These are phyloP conservation scores for Petrophora chlorosata DNA, from an alignment of 2,888 invertebrate genomes.

Conservation along the genomic window DNA sequence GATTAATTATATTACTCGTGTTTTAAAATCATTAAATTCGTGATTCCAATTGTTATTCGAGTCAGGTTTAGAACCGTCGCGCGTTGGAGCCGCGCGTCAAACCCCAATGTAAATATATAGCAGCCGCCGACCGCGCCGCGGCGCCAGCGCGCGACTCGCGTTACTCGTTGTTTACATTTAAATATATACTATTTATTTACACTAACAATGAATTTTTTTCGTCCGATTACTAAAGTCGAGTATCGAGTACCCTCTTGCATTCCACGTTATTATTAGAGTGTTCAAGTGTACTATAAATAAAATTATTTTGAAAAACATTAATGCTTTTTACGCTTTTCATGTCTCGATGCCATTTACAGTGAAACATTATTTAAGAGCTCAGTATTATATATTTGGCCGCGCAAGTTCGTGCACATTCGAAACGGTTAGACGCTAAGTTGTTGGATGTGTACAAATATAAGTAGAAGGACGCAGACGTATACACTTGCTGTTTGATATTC, in stretches of 20 bases:
- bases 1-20: slow-evolving; percentile 52
- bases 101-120: slow-evolving; percentile 47
- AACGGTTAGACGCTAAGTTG: slow-evolving; percentile 26
- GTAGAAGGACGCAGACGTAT: slow-evolving; percentile 50
- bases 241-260: slow-evolving; percentile 71
- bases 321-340: slow-evolving; percentile 48
- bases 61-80: slow-evolving; percentile 22
- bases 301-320: slow-evolving; percentile 32
- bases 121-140: slow-evolving; percentile 22
- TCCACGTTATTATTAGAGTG: slow-evolving; percentile 70
- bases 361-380: slow-evolving; percentile 48
- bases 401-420: slow-evolving; percentile 19
- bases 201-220: slow-evolving; percentile 60
- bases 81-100: slow-evolving; percentile 13
- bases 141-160: slow-evolving; percentile 30
- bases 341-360: slow-evolving; percentile 41
- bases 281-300: slow-evolving; percentile 35
- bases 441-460: slow-evolving; percentile 52
- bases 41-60: slow-evolving; percentile 49
- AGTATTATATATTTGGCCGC: slow-evolving; percentile 54
- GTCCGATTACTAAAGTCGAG: slow-evolving; percentile 43
- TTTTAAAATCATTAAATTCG: slow-evolving; percentile 53
- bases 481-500: slow-evolving; percentile 68
- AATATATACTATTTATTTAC: slow-evolving; percentile 65
- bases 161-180: slow-evolving; percentile 62